Evolutionary conservation across 64 coral and sea anemone species (phyloP), one percentile per base, ranked within the genome.

Genomic region (Montipora sp.): DNA sequence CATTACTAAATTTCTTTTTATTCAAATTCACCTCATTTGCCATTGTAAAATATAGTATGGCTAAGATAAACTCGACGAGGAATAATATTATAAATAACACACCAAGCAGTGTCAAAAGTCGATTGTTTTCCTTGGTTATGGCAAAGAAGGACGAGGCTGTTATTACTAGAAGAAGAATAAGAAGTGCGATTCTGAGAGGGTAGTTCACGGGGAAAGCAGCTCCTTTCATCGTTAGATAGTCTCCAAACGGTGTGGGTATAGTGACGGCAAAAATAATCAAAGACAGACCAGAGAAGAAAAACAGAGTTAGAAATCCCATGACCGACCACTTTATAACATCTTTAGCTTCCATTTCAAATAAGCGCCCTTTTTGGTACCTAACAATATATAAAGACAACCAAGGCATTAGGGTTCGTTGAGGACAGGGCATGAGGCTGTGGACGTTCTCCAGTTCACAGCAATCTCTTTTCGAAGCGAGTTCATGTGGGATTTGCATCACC

Each of bases 191-290:
- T 50, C 95, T 83, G 51, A 96, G 77, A 14, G 81, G 91, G 75
- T 77, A 19, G 22, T 77, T 93, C 18, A 82, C 50, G 22, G 74
- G 67, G 48, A 96, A 93, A n/a, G 95, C 91, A 24, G 90, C 53
- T 22, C 47, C 36, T 77, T 90, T 93, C 50, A 96, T 83, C 10
- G 95, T 93, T 12, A 96, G 90, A 61, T 96, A 96, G 57, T 96
- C 92, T 44, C 95, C 95, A 75, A 96, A 96, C 44, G 95, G 95
- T 20, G 95, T 96, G 50, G 84, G 59, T 45, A 93, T 69, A 0
- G 95, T 96, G 47, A 87, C 27, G 47, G 87, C 95, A 47, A 96
- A 96, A 47, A 96, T 96, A 21, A 96, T 93, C 19, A 96, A 51
- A 10, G 79, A 83, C 19, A 96, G 68, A 3, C 92, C 95, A 14